A percentile compares a stretch with the other conserved stretches of the same genome.
phyloP scores from a whole-genome alignment of 1,140 invertebrate genomes.

The Caenorhabditis tropicalis region DNA sequence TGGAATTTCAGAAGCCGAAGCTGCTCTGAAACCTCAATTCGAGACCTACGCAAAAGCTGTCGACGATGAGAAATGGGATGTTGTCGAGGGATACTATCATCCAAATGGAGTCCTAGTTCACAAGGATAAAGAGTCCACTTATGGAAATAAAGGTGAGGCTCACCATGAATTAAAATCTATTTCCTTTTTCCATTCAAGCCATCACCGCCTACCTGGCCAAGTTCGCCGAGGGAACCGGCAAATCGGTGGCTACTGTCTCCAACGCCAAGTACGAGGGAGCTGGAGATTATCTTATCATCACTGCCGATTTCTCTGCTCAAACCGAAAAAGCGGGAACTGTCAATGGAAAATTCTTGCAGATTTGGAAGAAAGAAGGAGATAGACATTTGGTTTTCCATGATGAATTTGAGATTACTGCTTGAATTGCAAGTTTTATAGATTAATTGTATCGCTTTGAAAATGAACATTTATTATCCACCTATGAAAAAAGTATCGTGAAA shows the following conservation, averaged over 20 bases:
- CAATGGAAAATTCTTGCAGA: background rate
- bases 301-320: background rate
- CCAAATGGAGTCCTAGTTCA: conserved; percentile 22
- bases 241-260: background rate
- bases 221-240: conserved; percentile 4
- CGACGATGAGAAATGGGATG: background rate
- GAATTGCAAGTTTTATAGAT: background rate
- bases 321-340: conserved; percentile 38
- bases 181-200: too few relatives aligned
- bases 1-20: conserved; percentile 19
- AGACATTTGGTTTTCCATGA: conserved; percentile 14
- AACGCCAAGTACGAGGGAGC: conserved; percentile 35
- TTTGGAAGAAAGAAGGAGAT: conserved; percentile 28
- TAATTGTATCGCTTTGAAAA: too few relatives aligned
- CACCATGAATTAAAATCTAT: background rate
- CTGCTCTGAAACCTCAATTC: background rate
- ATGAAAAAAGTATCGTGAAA: too few relatives aligned
- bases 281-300: conserved; percentile 17
- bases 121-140: background rate
- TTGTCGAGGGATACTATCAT: background rate
- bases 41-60: background rate
- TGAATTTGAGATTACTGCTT: conserved; percentile 2
- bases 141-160: background rate
- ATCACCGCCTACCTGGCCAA: background rate
- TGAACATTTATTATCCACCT: too few relatives aligned